Evolutionary conservation across 2,888 invertebrate species (phyloP), one percentile per base, ranked within the genome.

Genomic region (Aricia artaxerxes): DNA sequence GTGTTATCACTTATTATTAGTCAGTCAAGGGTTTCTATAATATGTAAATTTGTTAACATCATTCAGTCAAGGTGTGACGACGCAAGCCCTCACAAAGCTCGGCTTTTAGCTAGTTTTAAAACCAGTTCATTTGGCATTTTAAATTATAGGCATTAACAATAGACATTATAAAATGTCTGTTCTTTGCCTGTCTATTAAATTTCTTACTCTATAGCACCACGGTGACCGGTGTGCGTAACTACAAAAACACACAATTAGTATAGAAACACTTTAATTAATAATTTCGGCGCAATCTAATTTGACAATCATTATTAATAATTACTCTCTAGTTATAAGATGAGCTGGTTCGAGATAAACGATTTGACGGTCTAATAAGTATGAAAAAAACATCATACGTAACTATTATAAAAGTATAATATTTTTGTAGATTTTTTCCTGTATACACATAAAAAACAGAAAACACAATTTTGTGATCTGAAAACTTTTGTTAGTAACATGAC

Each of bases 191-290:
- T 61, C 61, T 61, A 7, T 61, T 61, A 1, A 0, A 7, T 61
- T 24, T 9, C 61, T 61, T 24, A 11, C 31, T 31, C 64, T 64
- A 64, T 64, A 31, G 64, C 31, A 31, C 1, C 31, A 64, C 64
- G 31, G 9, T 31, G 64, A 64, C 24, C 31, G 9, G 31, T 64
- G 31, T 64, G 64, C 64, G 31, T 64, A 64, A 64, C 31, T 73
- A 73, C 73, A 73, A 38, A 73, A 73, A 61, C 6, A 77, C 9
- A 77, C 11, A 77, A 35, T 57, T 57, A 53, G 79, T 73, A 78
- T 35, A 40, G n/a, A 40, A 40, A 72, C 13, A 72, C 38, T 73
- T n/a, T 73, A 40, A 73, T 40, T 73, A 40, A 73, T 40, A 40
- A 38, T 40, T 40, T 64, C 24, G 11, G 11, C 31, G 64, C 64